Evolutionary conservation across 2,113 vertebrate species (phyloP).

Genomic region (Rhombomys opimus): DNA sequence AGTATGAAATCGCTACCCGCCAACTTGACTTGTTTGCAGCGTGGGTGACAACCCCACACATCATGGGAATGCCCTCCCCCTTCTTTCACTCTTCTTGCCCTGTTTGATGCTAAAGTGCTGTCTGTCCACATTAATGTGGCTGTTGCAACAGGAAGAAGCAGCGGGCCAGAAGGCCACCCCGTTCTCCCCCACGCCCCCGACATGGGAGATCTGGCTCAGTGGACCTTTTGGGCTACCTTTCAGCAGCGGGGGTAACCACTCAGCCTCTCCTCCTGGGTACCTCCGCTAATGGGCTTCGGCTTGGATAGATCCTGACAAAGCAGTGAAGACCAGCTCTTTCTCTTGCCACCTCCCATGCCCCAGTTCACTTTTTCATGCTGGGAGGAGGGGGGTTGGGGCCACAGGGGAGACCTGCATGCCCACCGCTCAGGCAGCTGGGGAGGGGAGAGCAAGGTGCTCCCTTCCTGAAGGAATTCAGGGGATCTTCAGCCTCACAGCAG

Average conservation of each 20-base stretch:
- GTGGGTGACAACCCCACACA: not conserved
- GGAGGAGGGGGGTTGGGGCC: not conserved
- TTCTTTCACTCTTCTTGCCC: not conserved
- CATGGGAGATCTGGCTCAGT: not conserved
- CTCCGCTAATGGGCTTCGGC: not conserved
- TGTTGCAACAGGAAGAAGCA: not conserved
- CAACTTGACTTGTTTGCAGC: not conserved
- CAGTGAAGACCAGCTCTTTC: not conserved
- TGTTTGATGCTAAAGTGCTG: not conserved
- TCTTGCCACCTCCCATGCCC: not conserved
- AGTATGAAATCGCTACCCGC: not conserved
- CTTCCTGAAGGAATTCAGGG: not conserved
- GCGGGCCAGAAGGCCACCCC: not conserved
- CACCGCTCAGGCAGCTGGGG: not conserved
- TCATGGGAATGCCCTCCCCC: not conserved
- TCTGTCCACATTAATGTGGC: not conserved
- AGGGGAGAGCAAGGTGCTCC: not conserved
- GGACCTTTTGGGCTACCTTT: not conserved
- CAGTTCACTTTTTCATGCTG: not conserved
- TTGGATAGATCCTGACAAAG: not conserved
- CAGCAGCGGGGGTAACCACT: not conserved
- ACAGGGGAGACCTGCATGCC: not conserved
- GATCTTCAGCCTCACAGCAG: not conserved
- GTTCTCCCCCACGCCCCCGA: not conserved
- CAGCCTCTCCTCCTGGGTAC: not conserved